Conservation (phyloP, 2,888 invertebrate genomes). For the Sinodicranocentrus sp. region DNA sequence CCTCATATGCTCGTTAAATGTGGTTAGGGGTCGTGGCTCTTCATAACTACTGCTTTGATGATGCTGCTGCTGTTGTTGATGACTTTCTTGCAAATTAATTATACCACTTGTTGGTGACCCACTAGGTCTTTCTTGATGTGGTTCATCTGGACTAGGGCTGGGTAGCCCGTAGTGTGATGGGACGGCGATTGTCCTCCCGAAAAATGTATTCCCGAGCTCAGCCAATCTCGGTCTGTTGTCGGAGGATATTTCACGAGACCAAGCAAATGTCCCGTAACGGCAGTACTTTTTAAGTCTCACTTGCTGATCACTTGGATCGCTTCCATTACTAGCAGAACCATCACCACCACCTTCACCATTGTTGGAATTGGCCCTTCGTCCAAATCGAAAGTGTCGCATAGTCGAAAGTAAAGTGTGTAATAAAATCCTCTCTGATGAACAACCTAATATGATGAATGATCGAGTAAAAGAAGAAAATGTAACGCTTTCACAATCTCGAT, state of each 20-base stretch:
- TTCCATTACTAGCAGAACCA: not conserved
- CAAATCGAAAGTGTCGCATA: conserved; percentile 61
- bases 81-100: conserved; percentile 13
- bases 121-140: not conserved
- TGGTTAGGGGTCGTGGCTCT: not conserved
- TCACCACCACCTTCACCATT: conserved; percentile 38
- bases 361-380: conserved; percentile 36
- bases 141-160: conserved; percentile 54
- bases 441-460: not conserved
- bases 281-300: conserved; percentile 61
- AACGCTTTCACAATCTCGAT: not conserved
- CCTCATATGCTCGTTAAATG: conserved; percentile 9
- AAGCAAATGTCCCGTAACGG: conserved; percentile 69
- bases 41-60: conserved; percentile 43
- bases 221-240: conserved; percentile 53
- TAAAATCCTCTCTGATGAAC: too few relatives aligned
- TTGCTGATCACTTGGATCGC: conserved; percentile 29
- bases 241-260: conserved; percentile 55
- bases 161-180: conserved; percentile 34
- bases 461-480: too few relatives aligned
- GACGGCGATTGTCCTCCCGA: conserved; percentile 48
- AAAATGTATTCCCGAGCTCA: conserved; percentile 61
- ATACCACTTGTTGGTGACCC: conserved; percentile 23
- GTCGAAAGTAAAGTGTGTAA: not conserved
- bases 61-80: conserved; percentile 10